Conservation (phyloP, 2,888 invertebrate genomes). For the Acanthococcus lagerstroemiae region DNA sequence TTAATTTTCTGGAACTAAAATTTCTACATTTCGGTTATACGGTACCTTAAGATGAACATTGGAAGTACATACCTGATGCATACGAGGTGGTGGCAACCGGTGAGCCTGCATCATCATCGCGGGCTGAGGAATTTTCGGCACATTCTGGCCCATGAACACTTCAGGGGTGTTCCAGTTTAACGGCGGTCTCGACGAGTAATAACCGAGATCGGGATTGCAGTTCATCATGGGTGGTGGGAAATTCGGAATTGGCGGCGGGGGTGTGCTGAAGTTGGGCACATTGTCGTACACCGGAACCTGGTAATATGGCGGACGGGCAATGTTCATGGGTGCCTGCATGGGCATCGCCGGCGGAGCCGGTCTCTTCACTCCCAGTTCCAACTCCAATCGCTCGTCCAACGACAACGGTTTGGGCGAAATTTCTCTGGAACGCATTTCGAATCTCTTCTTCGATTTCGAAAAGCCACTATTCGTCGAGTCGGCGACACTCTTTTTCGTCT, state of each 20-base stretch:
- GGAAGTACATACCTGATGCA: background rate
- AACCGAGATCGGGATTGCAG: background rate
- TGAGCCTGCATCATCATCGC: background rate
- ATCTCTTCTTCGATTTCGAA: slow-evolving; percentile 41
- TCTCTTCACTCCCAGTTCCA: slow-evolving; percentile 49
- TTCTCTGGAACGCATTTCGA: slow-evolving; percentile 36
- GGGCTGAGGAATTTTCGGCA: background rate
- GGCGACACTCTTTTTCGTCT: slow-evolving; percentile 42
- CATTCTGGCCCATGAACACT: background rate
- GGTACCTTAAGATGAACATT: no score
- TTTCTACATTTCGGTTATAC: no score
- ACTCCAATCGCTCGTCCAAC: slow-evolving; percentile 51
- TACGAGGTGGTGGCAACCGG: background rate
- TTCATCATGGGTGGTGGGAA: slow-evolving; percentile 1
- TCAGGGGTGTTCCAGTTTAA: slow-evolving; percentile 4
- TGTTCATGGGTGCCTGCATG: slow-evolving; percentile 28
- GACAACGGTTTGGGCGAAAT: slow-evolving; percentile 50
- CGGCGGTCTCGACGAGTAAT: background rate
- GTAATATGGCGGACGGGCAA: background rate
- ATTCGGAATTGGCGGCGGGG: background rate
- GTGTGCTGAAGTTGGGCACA: background rate
- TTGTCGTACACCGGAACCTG: background rate
- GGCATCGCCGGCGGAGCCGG: slow-evolving; percentile 32
- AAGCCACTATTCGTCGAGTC: slow-evolving; percentile 49
- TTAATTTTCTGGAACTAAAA: no score